phyloP scores from a whole-genome alignment of 2,888 invertebrate genomes.

The Harpagoxenus sublaevis region DNA sequence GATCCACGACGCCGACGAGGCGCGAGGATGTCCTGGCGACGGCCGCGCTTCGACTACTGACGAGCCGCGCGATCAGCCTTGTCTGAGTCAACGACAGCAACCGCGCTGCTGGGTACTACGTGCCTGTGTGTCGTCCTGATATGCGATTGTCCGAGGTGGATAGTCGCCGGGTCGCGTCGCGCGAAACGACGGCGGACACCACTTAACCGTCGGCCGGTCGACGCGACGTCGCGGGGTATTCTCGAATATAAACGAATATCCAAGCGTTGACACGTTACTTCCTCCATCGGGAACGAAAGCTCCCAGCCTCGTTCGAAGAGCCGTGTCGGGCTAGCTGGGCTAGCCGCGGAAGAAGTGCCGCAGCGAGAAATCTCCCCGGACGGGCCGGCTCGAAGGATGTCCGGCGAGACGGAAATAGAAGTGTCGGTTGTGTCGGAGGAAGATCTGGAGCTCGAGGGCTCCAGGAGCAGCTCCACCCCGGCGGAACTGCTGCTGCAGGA shows the following conservation, averaged over 20 bases:
- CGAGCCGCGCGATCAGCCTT: conserved; percentile 1
- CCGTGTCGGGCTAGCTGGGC: conserved; percentile 31
- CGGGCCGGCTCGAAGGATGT: conserved; percentile 77
- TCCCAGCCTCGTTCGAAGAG: conserved; percentile 5
- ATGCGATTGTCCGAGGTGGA: conserved; percentile 36
- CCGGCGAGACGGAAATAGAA: conserved; percentile 85
- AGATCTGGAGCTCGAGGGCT: conserved; percentile 83
- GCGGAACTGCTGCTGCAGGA: conserved; percentile 83
- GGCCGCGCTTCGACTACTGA: conserved; percentile 61
- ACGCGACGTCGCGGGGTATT: neutral
- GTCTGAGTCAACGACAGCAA: conserved; percentile 15
- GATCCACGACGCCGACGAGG: conserved; percentile 71
- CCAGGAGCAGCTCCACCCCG: conserved; percentile 83
- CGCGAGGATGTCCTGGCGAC: conserved; percentile 68
- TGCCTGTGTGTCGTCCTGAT: conserved; percentile 37
- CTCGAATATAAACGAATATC: neutral
- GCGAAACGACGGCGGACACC: conserved; percentile 17
- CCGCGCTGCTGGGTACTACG: conserved; percentile 17
- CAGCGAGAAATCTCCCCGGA: conserved; percentile 76
- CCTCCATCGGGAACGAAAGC: neutral
- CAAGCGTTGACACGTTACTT: conserved; percentile 3
- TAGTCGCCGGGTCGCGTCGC: conserved; percentile 20
- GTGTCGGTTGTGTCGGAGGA: conserved; percentile 85
- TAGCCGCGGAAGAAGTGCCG: conserved; percentile 80
- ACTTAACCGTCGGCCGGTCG: conserved; percentile 13